Evolutionary conservation across 2,113 vertebrate genomes (phyloP).

Genomic region (Mobula birostris): DNA sequence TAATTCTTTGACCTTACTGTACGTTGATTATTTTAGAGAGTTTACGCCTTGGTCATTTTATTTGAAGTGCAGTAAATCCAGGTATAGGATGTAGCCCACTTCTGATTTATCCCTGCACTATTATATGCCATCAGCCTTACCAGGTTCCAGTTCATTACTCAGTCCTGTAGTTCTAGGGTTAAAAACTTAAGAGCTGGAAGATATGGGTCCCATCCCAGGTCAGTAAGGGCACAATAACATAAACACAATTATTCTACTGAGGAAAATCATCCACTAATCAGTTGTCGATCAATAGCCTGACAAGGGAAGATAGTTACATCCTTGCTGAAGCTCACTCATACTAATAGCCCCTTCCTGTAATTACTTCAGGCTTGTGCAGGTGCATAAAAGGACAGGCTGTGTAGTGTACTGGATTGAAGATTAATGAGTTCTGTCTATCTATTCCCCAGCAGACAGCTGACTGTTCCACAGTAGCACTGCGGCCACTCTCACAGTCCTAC

Average conservation of each 20-base stretch:
- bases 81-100: background rate
- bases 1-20: background rate
- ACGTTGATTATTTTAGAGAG: background rate
- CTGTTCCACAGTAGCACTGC: conserved; percentile 29
- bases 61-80: background rate
- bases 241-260: conserved; percentile 69
- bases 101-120: background rate
- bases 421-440: conserved; percentile 76
- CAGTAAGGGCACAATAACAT: conserved; percentile 57
- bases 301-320: conserved; percentile 68
- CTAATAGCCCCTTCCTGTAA: conserved; percentile 75
- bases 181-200: conserved; percentile 50
- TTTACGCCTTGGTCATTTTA: background rate
- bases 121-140: conserved; percentile 1
- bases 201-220: conserved; percentile 53
- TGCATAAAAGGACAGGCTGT: conserved; percentile 67
- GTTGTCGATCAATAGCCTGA: conserved; percentile 70
- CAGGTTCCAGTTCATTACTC: conserved; percentile 65
- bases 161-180: conserved; percentile 48
- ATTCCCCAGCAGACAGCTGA: conserved; percentile 65
- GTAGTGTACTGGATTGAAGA: conserved; percentile 63
- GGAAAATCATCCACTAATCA: conserved; percentile 72
- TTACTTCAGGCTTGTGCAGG: conserved; percentile 70
- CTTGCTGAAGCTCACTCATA: conserved; percentile 61
- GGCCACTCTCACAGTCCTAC: background rate